Base-by-base conservation (phyloP, 2,888 invertebrate genomes). In the Hirtodrosophila cameraria region DNA sequence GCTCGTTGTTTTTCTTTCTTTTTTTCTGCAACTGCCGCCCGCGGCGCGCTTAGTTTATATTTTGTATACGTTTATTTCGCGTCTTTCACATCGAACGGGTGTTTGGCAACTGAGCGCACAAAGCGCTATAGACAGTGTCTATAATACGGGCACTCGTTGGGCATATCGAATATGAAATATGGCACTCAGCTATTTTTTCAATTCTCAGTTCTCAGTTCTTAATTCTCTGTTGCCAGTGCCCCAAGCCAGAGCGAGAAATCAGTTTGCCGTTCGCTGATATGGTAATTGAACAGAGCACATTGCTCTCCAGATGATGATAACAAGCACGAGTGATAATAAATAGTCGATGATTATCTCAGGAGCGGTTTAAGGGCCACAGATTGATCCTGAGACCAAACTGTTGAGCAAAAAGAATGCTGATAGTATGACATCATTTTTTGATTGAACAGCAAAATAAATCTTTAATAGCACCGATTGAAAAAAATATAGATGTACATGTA, bases 31-130 rank as follows among this genome's bases (percentile, higher is more conserved):
- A 58, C 39, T 59, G 62, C 52, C 70, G 74, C 63, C 64, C 39
- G 64, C 64, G 49, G 36, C 43, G 23, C 35, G 69, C 35, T 49
- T 31, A 36, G 33, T 28, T 43, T 33, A 27, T 54, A 16, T 30
- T 41, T 52, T 23, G 48, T 18, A 25, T 39, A 23, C 28, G 27
- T 13, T 11, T 11, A 38, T 66, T 58, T 65, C 57, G 71, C 84
- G 84, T 74, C 86, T 74, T 80, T 71, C 81, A 45, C 81, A 69
- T 63, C 42, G 66, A 62, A 80, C 74, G 76, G 64, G 33, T 71
- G 53, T 71, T 80, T 64, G 70, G 57, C 68, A 76, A 86, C 86
- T 81, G 77, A 83, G 76, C 74, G 62, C 48, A 55, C 61, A 65
- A 61, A 62, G 46, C 46, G 39, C 43, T 57, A 60, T 61, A 39